Evolutionary conservation across 2,113 vertebrate species (phyloP), one percentile per base, ranked within the genome.

Genomic region (Macquaria australasica): DNA sequence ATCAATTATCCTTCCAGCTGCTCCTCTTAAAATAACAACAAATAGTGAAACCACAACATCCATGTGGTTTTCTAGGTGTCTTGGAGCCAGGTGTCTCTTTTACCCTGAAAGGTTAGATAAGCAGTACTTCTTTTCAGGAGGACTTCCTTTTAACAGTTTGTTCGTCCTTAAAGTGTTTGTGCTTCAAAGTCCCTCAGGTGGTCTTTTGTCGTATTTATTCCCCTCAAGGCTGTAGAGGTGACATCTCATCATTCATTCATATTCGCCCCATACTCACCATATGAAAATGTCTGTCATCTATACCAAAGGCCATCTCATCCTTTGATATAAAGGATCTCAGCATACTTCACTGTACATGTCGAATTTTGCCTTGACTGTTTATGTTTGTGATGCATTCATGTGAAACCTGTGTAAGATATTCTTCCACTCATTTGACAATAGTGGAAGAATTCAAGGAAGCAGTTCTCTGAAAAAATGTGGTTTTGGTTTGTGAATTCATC

Each of bases 231-330:
- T 86, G 80, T 85, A 48, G 83, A 87, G 85, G 79, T 84, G 87
- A 85, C 91, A 82, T 85, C 79, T 86, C 88, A 92, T 82, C 75
- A 67, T 86, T 85, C 83, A 90, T 92, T 83, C 87, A 93, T 87
- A 77, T 85, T 81, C 92, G 88, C 25, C 73, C 64, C 91, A 92
- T 92, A 43, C 55, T 66, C 71, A 25, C 58, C 43, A 64, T 87
- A 73, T 85, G 55, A 79, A 92, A 85, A 78, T 63, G 74, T 89
- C 84, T 90, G 83, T 78, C 82, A 78, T 91, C 74, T 71, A 70
- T 86, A 90, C 91, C 90, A 91, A 93, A 91, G 88, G 64, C 69
- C 69, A 53, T 45, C 66, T 23, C 62, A 7, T 45, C 60, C 64
- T 93, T 91, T 93, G 87, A 89, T 90, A 85, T 86, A 8, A 83